phyloP scores from a whole-genome alignment of 2,888 invertebrate genomes.

The Heteromyza rotundicornis region DNA sequence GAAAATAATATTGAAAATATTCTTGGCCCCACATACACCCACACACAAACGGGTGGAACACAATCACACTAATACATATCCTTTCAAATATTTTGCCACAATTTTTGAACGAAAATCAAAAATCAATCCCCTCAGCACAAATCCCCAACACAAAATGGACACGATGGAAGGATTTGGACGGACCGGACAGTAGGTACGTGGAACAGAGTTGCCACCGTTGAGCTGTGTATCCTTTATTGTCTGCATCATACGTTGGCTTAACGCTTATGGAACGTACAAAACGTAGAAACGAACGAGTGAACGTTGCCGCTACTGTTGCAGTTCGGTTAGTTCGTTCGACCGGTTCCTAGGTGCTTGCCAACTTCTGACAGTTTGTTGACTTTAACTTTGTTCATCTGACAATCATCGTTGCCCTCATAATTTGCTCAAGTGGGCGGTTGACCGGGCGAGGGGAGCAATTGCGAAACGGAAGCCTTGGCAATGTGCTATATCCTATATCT shows the following conservation, averaged over 20 bases:
- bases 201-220: too few species aligned
- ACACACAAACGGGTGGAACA: not conserved
- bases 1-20: slow-evolving; percentile 9
- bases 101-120: not conserved
- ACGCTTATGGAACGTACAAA: too few species aligned
- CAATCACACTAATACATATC: not conserved
- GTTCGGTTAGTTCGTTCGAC: not conserved
- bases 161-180: not conserved
- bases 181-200: not conserved
- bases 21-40: too few species aligned
- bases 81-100: not conserved
- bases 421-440: not conserved
- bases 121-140: not conserved
- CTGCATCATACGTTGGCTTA: not conserved
- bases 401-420: slow-evolving; percentile 4
- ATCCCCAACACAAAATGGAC: not conserved
- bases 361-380: not conserved
- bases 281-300: too few species aligned
- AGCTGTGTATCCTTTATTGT: not conserved
- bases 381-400: slow-evolving; percentile 2
- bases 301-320: not conserved
- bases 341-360: not conserved
- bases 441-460: too few species aligned
- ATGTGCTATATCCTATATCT: too few species aligned
- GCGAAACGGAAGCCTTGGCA: not conserved